A percentile compares a stretch with the other conserved stretches of the same genome.
Conservation (phyloP, 2,113 vertebrate genomes). For the Cebidichthys violaceus region DNA sequence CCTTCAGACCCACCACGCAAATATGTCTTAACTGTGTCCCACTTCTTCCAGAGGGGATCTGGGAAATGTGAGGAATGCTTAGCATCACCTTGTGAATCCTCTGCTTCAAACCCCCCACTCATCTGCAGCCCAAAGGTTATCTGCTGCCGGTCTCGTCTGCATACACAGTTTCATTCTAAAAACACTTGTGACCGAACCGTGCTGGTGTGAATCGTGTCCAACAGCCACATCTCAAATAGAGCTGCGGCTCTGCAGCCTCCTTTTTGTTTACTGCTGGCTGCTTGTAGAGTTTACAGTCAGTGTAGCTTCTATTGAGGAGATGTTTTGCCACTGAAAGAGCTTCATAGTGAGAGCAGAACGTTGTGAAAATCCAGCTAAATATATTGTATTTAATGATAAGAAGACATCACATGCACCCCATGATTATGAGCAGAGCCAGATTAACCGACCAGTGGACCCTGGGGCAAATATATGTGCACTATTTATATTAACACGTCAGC, state of each 20-base stretch:
- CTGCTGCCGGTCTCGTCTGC: constrained; percentile 5
- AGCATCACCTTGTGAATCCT: constrained; percentile 55
- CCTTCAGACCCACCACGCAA: background rate
- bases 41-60: constrained; percentile 28
- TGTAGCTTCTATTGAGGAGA: background rate
- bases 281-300: background rate
- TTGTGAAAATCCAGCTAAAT: background rate
- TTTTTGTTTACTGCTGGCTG: background rate
- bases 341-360: background rate
- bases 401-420: background rate
- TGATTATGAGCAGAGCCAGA: background rate
- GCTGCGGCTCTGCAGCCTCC: background rate
- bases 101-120: constrained; percentile 26
- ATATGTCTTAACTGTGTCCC: constrained; percentile 22
- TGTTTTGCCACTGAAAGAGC: background rate
- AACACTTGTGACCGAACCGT: background rate
- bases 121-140: constrained; percentile 40
- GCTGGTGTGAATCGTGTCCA: constrained; percentile 23
- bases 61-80: constrained; percentile 70
- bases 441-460: background rate
- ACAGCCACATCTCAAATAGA: background rate
- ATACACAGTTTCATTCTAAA: constrained; percentile 1
- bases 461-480: background rate
- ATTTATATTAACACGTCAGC: background rate
- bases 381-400: background rate